Evolutionary conservation across 2,888 invertebrate species (phyloP).

Genomic region (Pardosa pseudoannulata): DNA sequence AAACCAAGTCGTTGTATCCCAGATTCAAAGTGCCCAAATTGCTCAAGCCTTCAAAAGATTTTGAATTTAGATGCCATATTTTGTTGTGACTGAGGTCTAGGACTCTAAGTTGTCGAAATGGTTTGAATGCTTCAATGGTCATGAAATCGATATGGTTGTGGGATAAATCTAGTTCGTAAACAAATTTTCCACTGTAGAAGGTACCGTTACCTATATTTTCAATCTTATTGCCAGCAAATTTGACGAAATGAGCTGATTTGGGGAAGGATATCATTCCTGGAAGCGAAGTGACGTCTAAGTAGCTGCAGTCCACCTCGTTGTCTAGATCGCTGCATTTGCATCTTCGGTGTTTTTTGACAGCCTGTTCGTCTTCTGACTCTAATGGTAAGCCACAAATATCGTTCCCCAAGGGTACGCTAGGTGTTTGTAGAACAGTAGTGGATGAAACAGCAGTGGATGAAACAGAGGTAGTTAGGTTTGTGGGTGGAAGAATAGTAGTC

Average conservation of each 20-base stretch:
- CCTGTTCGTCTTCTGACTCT: constrained; percentile 5
- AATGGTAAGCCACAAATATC: constrained; percentile 41
- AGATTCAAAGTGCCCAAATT: constrained; percentile 41
- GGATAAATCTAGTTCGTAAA: constrained; percentile 45
- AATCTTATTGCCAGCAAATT: constrained; percentile 48
- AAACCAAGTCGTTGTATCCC: constrained; percentile 38
- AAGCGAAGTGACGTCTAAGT: constrained; percentile 31
- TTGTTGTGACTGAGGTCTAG: constrained; percentile 60
- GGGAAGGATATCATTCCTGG: constrained; percentile 44
- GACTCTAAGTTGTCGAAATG: constrained; percentile 23
- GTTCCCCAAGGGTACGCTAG: too few species aligned
- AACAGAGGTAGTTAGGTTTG: background rate
- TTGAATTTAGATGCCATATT: constrained; percentile 51
- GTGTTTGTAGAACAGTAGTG: background rate
- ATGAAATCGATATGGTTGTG: constrained; percentile 65
- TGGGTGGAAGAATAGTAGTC: background rate
- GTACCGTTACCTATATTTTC: constrained; percentile 29
- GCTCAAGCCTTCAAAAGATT: constrained; percentile 28
- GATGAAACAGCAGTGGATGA: background rate
- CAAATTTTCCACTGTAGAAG: constrained; percentile 41
- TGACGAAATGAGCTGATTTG: background rate
- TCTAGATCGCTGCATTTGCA: constrained; percentile 27
- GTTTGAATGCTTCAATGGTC: constrained; percentile 27
- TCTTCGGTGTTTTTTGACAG: background rate
- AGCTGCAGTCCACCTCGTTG: constrained; percentile 38